Base-by-base conservation (phyloP, 2,797 vertebrate genomes). In the Spinibarbus caldwelli region DNA sequence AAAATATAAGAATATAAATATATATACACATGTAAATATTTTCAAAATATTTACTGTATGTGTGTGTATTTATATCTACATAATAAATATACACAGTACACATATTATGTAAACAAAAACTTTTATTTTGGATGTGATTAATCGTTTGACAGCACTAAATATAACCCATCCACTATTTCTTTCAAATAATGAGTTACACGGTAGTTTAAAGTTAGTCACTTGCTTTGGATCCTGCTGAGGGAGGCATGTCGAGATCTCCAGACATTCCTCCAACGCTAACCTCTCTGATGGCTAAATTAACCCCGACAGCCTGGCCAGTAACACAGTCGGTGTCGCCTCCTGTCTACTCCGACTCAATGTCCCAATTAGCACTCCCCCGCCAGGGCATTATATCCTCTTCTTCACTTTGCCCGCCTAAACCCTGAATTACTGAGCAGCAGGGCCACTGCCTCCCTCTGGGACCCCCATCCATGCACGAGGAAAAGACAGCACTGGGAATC, bases 391-490 rank as follows among this genome's bases (percentile, higher is more conserved):
- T 67, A 76, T 49, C 67, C 47, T 54, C 49, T 38, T 47, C 76
- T 52, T 78, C 62, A 26, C 45, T 78, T 83, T 41, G 23, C 71
- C 26, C 21, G 14, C 38, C 43, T 79, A 43, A 77, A 70, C 47
- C 41, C 64, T 86, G 71, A 76, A 81, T 81, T 79, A 85, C 78
- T 45, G 52, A 84, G 66, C 85, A 78, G 89, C 80, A 76, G 80
- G 87, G 68, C 68, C 75, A 64, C 84, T 19, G 70, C 62, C 62
- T 79, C 59, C 81, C 76, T 21, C 54, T 45, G 72, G 57, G 70
- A 54, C 84, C 87, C 75, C 82, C 66, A 26, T 80, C 62, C 17
- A 70, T 17, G 17, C 64, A 47, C 11, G 2, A 10, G 21, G 57
- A 36, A 82, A 79, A 84, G 45, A 67, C 86, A 52, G 12, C n/a